phyloP scores from a whole-genome alignment of 2,797 vertebrate genomes.

The Cyprinodon diabolis region DNA sequence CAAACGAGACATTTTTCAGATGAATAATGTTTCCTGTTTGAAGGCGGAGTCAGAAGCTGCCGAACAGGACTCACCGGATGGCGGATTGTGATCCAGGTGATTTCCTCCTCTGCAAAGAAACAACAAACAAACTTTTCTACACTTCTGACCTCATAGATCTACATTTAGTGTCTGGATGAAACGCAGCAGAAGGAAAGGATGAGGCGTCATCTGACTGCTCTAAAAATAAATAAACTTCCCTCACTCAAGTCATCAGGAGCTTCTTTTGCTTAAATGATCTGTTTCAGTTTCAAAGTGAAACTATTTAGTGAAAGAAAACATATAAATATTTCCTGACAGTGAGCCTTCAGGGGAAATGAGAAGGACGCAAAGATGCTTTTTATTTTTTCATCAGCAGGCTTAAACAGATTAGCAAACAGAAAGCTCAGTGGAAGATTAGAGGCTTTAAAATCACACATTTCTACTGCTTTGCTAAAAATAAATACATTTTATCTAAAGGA shows the following conservation, averaged over 20 bases:
- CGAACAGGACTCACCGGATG: constrained; percentile 65
- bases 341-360: neutral
- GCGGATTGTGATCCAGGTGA: constrained; percentile 72
- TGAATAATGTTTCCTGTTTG: neutral
- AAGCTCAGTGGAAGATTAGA: too few species aligned
- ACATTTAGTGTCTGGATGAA: neutral
- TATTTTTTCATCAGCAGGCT: neutral
- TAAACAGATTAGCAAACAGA: neutral
- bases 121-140: neutral
- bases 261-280: neutral
- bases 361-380: neutral
- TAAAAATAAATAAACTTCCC: too few species aligned
- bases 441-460: neutral
- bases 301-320: neutral
- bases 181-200: neutral
- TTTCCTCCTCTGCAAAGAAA: constrained; percentile 71
- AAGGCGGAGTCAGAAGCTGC: neutral
- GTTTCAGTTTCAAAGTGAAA: neutral
- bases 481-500: neutral
- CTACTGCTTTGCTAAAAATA: neutral
- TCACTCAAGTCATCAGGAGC: neutral
- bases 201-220: neutral
- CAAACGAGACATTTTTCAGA: constrained; percentile 3
- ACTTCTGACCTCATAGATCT: neutral
- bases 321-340: neutral